phyloP scores from a whole-genome alignment of 2,113 vertebrate species.

The Cephalopterus ornatus region DNA sequence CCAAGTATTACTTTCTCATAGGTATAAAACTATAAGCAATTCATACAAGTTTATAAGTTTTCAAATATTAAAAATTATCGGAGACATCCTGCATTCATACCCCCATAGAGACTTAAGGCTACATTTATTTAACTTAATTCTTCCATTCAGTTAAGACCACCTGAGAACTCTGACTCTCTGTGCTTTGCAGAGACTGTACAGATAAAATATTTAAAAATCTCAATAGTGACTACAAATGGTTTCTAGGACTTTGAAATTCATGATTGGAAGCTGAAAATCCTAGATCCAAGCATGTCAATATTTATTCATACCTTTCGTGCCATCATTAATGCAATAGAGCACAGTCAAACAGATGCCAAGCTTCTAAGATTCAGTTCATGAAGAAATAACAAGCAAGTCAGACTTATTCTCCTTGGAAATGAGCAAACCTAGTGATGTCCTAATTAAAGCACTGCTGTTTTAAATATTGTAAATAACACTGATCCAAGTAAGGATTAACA shows the following conservation, averaged over 20 bases:
- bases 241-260: slow-evolving; percentile 9
- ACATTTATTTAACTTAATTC: not conserved
- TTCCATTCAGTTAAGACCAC: not conserved
- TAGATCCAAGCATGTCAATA: not conserved
- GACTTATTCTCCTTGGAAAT: slow-evolving; percentile 27
- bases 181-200: not conserved
- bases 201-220: not conserved
- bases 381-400: not conserved
- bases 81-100: not conserved
- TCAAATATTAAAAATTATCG: not conserved
- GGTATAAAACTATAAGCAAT: not conserved
- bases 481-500: not conserved
- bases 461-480: not conserved
- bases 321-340: not conserved
- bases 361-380: not conserved
- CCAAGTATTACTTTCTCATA: not conserved
- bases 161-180: not conserved
- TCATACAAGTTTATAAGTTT: not conserved
- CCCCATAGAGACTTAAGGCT: not conserved
- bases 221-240: not conserved
- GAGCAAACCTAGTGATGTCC: not conserved
- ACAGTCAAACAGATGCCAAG: not conserved
- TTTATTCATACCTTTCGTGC: slow-evolving; percentile 34
- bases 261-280: slow-evolving; percentile 10
- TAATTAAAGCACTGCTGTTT: slow-evolving; percentile 29